Percentiles rank a stretch among this genome's conserved stretches.
These are phyloP conservation scores for Sinelater perroti DNA, from an alignment of 2,888 invertebrate genomes.

Conservation along the genomic window DNA sequence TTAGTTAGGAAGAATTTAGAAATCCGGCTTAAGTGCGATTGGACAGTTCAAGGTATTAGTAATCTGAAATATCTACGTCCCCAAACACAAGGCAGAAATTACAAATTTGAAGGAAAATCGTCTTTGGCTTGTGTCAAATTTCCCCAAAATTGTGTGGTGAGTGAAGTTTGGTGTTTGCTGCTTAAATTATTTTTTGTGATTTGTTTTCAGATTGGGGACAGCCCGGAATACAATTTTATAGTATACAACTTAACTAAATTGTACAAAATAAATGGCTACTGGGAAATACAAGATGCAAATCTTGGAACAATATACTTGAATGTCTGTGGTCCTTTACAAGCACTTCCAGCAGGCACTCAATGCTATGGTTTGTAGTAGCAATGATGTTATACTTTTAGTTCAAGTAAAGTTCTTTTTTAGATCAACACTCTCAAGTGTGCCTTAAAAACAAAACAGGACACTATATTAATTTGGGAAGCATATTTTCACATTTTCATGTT, in stretches of 20 bases:
- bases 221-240: conserved; percentile 31
- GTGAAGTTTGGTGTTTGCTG: not conserved
- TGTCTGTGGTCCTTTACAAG: conserved; percentile 41
- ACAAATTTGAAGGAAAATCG: conserved; percentile 46
- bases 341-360: not conserved
- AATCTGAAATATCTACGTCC: conserved; percentile 39
- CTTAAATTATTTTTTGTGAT: not conserved
- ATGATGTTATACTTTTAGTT: not conserved
- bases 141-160: conserved; percentile 35
- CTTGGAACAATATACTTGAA: conserved; percentile 39
- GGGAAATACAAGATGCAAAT: conserved; percentile 34
- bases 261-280: conserved; percentile 19
- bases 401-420: conserved; percentile 34
- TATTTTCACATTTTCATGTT: conserved; percentile 18
- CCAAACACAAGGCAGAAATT: conserved; percentile 37
- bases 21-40: conserved; percentile 45
- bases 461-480: conserved; percentile 36
- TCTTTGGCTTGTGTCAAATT: conserved; percentile 46
- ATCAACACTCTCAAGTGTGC: conserved; percentile 45
- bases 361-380: conserved; percentile 11
- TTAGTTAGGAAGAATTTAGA: conserved; percentile 38
- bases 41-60: conserved; percentile 35
- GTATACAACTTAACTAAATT: conserved; percentile 36
- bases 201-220: conserved; percentile 5
- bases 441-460: conserved; percentile 27